Base-by-base conservation (phyloP, 92 coral and sea anemone genomes). In the Umimayanthus kanabou region DNA sequence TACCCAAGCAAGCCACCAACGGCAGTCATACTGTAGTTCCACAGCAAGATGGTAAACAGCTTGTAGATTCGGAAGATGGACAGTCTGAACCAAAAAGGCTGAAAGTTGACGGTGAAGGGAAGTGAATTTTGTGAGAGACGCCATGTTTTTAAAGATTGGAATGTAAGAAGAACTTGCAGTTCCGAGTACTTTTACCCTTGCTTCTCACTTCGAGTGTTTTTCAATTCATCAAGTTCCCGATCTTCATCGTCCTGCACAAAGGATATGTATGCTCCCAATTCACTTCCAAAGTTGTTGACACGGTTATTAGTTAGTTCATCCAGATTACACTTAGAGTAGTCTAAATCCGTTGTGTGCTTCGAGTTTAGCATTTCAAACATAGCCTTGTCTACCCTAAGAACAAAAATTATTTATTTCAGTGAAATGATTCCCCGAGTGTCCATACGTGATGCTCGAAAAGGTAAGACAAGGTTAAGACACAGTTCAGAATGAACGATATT, bases 1-100 rank as follows among this genome's bases (percentile, higher is more conserved):
- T 82, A 30, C 89, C 86, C 55, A 91, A 88, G 23, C 76, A 81
- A n/a, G 83, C 74, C 3, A 88, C 78, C 22, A 28, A 80, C 69
- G 87, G 87, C 14, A 43, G 82, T 10, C 84, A 80, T 57, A 80
- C 70, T 15, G 80, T 64, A 50, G 87, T 72, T 26, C 64, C 82
- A 79, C 89, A 84, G 66, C 89, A 84, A 9, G 92, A 92, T 29
- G 89, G 89, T 25, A 77, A 88, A 81, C 66, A 77, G 4, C 90
- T 80, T 72, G 75, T 87, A 47, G 88, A 79, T 67, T 72, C 95
- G 49, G 95, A 93, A 43, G 67, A 64, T 15, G 90, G 94, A 25
- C 93, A 93, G 37, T 90, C 98, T 23, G 96, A 91, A 18, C 90
- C 94, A 2, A 95, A 95, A 82, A 85, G 94, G 77, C 85, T 89